These are phyloP conservation scores for Sus cebifrons DNA, from an alignment of 2,797 vertebrate species.

Conservation along the genomic window DNA sequence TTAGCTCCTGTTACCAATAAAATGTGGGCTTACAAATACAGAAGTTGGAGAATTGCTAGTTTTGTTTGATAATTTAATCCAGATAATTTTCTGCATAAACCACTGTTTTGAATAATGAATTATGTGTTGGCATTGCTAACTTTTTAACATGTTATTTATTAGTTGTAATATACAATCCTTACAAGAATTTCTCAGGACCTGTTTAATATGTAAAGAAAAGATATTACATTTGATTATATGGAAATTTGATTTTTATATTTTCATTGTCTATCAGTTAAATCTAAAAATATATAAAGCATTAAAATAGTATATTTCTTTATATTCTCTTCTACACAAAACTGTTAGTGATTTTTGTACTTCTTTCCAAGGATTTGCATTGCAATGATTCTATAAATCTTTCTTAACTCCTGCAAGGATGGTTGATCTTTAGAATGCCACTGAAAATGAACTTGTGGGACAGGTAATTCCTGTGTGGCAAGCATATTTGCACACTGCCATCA, in stretches of 20 bases:
- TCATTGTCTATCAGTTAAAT: neutral
- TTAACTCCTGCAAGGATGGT: conserved; percentile 76
- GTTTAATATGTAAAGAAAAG: neutral
- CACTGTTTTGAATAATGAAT: neutral
- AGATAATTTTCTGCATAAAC: neutral
- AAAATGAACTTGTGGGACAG: conserved; percentile 78
- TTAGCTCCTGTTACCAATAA: neutral
- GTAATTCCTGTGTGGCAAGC: conserved; percentile 79
- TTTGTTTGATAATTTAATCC: neutral
- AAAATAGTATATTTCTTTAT: conserved; percentile 40
- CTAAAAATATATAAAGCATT: neutral
- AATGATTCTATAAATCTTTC: conserved; percentile 77
- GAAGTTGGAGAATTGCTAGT: neutral
- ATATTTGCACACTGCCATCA: conserved; percentile 79
- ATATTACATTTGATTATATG: neutral
- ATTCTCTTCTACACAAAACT: neutral
- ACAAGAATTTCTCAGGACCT: neutral
- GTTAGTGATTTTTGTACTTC: neutral
- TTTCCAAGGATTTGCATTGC: conserved; percentile 61
- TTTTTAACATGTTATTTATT: neutral
- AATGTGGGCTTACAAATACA: neutral
- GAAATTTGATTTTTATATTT: neutral
- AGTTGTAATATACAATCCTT: neutral
- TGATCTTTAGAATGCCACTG: conserved; percentile 77
- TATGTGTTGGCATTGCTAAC: neutral